phyloP scores from a whole-genome alignment of 2,888 invertebrate species.

The Strigamia maritima region DNA sequence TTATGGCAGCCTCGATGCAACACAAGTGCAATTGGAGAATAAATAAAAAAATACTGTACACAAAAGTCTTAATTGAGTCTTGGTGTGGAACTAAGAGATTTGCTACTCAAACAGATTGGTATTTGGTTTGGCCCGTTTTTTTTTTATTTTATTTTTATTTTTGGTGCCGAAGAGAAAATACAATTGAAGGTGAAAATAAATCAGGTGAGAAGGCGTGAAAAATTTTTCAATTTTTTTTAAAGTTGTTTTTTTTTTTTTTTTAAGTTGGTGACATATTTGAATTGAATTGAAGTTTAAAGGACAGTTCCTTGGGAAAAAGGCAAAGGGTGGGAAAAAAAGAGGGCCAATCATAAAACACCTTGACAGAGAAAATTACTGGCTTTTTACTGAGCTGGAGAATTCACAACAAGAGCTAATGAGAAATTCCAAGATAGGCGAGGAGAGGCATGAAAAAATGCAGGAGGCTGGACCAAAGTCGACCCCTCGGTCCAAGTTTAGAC shows the following conservation, averaged over 20 bases:
- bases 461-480: constrained; percentile 12
- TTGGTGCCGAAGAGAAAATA: background rate
- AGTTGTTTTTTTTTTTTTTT: background rate
- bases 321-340: background rate
- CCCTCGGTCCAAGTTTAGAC: constrained; percentile 5
- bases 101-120: background rate
- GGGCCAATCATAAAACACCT: constrained; percentile 27
- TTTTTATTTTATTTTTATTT: background rate
- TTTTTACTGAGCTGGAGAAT: constrained; percentile 13
- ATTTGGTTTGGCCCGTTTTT: background rate
- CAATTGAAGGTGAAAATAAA: background rate
- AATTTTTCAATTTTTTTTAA: background rate
- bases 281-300: background rate
- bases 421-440: constrained; percentile 15
- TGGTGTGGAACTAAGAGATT: constrained; percentile 6
- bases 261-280: background rate
- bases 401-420: constrained; percentile 29
- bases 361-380: constrained; percentile 28
- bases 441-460: background rate
- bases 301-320: constrained; percentile 5
- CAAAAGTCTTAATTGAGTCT: constrained; percentile 15
- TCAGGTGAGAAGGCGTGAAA: background rate
- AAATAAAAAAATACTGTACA: background rate
- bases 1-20: constrained; percentile 9
- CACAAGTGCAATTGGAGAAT: constrained; percentile 2